Evolutionary conservation across 2,888 invertebrate genomes (phyloP).

Genomic region (Meiosimyza platycephala): DNA sequence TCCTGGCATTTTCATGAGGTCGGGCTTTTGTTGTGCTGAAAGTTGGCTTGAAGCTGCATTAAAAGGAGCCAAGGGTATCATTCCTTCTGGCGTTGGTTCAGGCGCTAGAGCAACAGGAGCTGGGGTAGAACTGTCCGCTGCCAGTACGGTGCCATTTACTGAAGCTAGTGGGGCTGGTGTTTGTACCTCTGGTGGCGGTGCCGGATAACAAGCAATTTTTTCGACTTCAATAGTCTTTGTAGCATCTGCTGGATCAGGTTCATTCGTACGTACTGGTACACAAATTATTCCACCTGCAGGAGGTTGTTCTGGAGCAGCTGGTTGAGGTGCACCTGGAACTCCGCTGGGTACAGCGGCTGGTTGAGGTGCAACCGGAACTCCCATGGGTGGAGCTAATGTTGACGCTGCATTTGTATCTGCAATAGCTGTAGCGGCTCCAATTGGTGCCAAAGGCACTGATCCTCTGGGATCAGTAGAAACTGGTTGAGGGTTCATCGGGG

Average conservation of each 20-base stretch:
- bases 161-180: slow-evolving; percentile 43
- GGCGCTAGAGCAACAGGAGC: slow-evolving; percentile 29
- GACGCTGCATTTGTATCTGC: slow-evolving; percentile 35
- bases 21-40: slow-evolving; percentile 48
- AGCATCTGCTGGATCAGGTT: slow-evolving; percentile 63
- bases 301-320: slow-evolving; percentile 43
- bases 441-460: slow-evolving; percentile 46
- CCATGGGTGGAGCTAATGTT: slow-evolving; percentile 30
- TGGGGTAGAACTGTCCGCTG: slow-evolving; percentile 30
- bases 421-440: slow-evolving; percentile 38
- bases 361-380: slow-evolving; percentile 37
- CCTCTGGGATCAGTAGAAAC: slow-evolving; percentile 38
- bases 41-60: slow-evolving; percentile 43
- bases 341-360: slow-evolving; percentile 36
- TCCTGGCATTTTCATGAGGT: slow-evolving; percentile 59
- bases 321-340: slow-evolving; percentile 30
- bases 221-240: slow-evolving; percentile 61
- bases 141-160: slow-evolving; percentile 39
- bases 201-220: slow-evolving; percentile 64
- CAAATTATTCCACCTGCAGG: slow-evolving; percentile 62
- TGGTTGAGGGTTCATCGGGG: slow-evolving; percentile 39
- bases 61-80: slow-evolving; percentile 54
- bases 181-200: slow-evolving; percentile 54
- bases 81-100: slow-evolving; percentile 37
- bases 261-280: slow-evolving; percentile 62